phyloP scores from a whole-genome alignment of 2,888 invertebrate genomes.

The Heliconius hortense region DNA sequence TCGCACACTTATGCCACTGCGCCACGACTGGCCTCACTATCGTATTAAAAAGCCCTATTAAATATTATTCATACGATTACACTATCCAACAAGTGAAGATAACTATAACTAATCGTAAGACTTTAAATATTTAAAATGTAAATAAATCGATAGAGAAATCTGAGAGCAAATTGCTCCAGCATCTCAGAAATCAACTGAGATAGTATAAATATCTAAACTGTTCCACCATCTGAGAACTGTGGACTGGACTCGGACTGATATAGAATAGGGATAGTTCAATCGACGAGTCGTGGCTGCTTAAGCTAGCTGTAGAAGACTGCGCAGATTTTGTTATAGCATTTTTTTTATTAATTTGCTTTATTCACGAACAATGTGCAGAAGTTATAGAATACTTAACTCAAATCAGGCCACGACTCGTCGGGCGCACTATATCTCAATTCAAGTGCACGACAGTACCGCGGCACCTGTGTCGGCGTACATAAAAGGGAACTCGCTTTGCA shows the following conservation, averaged over 20 bases:
- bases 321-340: not conserved
- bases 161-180: slow-evolving; percentile 32
- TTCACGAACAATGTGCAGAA: not conserved
- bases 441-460: slow-evolving; percentile 54
- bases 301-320: not conserved
- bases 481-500: slow-evolving; percentile 68
- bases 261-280: not conserved
- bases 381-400: not conserved
- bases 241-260: not conserved
- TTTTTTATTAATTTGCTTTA: not conserved
- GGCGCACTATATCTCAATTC: not conserved
- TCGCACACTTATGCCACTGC: no score
- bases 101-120: not conserved
- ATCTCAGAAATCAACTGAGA: slow-evolving; percentile 7
- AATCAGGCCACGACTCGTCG: not conserved
- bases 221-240: not conserved
- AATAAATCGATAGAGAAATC: slow-evolving; percentile 34
- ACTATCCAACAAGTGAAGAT: slow-evolving; percentile 1
- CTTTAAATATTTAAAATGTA: slow-evolving; percentile 28
- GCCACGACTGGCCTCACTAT: no score
- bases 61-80: not conserved
- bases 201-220: slow-evolving; percentile 1
- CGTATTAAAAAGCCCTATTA: not conserved
- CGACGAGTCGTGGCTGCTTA: not conserved
- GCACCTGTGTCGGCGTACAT: slow-evolving; percentile 77